These are phyloP conservation scores for Dromaius novaehollandiae DNA, from an alignment of 2,113 vertebrate species.

Conservation along the genomic window DNA sequence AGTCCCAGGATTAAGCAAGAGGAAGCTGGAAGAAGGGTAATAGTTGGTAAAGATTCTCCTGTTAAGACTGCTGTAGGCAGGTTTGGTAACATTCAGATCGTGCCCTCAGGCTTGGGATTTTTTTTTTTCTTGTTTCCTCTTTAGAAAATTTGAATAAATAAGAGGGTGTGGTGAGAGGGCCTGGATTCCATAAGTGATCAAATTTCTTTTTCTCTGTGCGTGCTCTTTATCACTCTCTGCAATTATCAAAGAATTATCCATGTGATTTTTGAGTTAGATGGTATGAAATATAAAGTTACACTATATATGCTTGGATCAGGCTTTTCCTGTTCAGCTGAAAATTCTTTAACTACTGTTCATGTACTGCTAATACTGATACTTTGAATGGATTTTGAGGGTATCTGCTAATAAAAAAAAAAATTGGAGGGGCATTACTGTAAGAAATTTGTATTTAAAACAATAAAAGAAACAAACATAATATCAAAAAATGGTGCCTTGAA, in stretches of 20 bases:
- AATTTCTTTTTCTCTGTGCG: neutral
- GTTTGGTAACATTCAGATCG: constrained; percentile 17
- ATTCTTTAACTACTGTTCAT: neutral
- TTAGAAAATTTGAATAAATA: constrained; percentile 55
- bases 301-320: neutral
- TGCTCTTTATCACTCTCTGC: neutral
- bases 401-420: neutral
- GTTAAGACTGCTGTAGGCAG: neutral
- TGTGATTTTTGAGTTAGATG: neutral
- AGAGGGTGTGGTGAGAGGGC: constrained; percentile 33
- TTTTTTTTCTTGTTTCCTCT: constrained; percentile 44
- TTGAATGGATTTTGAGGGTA: neutral
- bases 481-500: neutral
- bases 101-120: constrained; percentile 45
- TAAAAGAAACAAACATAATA: neutral
- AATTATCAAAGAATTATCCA: neutral
- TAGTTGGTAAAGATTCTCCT: neutral
- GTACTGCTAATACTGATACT: neutral
- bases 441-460: neutral
- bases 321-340: neutral
- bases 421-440: neutral
- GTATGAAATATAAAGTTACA: neutral
- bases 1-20: neutral
- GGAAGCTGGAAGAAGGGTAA: neutral
- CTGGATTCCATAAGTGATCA: constrained; percentile 34